Evolutionary conservation across 1,140 invertebrate species (phyloP), one percentile per base, ranked within the genome.

Genomic region (Idris sp.): DNA sequence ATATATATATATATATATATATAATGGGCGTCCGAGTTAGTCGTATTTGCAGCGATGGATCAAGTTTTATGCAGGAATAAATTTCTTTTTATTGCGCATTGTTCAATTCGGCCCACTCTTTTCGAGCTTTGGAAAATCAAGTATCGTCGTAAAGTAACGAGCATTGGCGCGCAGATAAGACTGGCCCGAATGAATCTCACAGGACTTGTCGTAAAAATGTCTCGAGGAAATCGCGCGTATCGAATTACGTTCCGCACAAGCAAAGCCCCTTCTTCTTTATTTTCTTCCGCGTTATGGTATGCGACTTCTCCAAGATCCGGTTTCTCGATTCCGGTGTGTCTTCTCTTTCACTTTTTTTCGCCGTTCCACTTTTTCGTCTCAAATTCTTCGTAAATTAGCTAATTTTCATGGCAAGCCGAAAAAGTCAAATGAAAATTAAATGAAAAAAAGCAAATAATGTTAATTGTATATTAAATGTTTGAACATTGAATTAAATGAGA

Each of bases 171-270:
- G 40, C 9, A 65, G 71, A 68, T 68, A 67, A 68, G 71, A 62
- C 56, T 68, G 71, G 56, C 54, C 71, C 62, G 62, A 74, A 74
- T 67, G 71, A 65, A 74, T 67, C 61, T 67, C 62, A 41, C 38
- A 67, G 48, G 71, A 56, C 61, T 74, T 10, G 71, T 74, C 71
- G 71, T 74, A 74, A 74, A 74, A 67, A 73, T 59, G 69, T 73
- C 69, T 31, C 46, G 36, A 53, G 59, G 61, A 73, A 73, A 67
- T 74, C 71, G 71, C 61, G 54, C 71, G 71, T 74, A 74, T 74
- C 71, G 61, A 74, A 74, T 74, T 74, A 74, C 71, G 71, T 59
- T 61, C 61, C 61, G 71, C 61, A 69, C 65, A 38, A 44, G 11
- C 53, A 31, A 61, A 30, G 54, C 38, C 33, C 35, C n/a, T n/a